Base-by-base conservation (phyloP, 2,113 vertebrate genomes). In the Myotis brandtii region DNA sequence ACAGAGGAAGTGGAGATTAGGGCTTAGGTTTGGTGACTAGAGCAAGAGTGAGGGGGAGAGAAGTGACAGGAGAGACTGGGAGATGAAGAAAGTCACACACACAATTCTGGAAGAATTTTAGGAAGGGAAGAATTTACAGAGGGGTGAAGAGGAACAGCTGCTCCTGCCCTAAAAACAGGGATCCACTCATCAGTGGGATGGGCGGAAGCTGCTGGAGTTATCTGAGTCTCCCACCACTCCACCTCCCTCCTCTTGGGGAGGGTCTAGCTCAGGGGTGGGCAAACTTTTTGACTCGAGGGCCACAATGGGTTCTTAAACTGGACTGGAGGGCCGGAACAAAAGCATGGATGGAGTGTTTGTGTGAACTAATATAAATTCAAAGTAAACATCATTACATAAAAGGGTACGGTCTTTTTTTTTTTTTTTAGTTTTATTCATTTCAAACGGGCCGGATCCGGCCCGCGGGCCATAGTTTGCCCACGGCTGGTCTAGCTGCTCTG, bases 141-240 rank as follows among this genome's bases (percentile, higher is more conserved):
- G n/a, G 21, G 2, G 46, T 11, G 6, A 37, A 10, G 43, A 34
- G 11, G 27, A 25, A n/a, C 40, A 37, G 27, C 5, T 8, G 18
- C 30, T 14, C 23, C 52, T 46, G 12, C 43, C 17, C 64, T 50
- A 21, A 76, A 20, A 46, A 32, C n/a, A 21, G 25, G 8, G 32
- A 1, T 2, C 1, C 12, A 6, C 27, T 89, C 48, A 9, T 27
- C 62, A 7, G 7, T 14, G 20, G 73, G 9, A 12, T 13, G 30
- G n/a, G 16, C 16, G 7, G 40, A 86, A 86, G 34, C n/a, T 30
- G 17, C 32, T 2, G 0, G 1, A 3, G 1, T 18, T 13, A 10
- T 34, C 43, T 59, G 27, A 46, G 6, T 27, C 34, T 50, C 3
- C 9, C 52, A 59, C 21, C 70, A 37, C 21, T 20, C 69, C 16